Conservation (phyloP, 2,113 vertebrate genomes). For the Centropus bengalensis region DNA sequence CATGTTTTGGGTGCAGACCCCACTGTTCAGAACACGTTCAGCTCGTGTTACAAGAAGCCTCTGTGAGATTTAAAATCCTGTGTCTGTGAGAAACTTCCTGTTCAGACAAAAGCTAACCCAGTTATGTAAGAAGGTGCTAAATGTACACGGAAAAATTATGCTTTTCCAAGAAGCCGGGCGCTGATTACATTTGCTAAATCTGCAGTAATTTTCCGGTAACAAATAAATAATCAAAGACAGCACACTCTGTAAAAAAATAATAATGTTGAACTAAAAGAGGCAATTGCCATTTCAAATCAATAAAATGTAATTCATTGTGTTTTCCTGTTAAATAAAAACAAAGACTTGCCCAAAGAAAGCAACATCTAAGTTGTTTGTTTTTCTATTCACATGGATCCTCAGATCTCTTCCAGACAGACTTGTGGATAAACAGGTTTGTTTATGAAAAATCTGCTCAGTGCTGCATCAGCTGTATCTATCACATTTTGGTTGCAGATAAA, state of each 20-base stretch:
- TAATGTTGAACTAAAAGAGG: conserved; percentile 34
- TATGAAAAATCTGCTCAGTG: conserved; percentile 36
- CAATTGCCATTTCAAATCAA: conserved; percentile 57
- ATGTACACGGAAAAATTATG: conserved; percentile 25
- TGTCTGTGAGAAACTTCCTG: conserved; percentile 11
- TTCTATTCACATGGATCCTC: background rate
- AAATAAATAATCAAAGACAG: conserved; percentile 52
- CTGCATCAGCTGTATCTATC: background rate
- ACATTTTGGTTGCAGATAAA: background rate
- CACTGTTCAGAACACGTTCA: background rate
- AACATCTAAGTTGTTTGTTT: conserved; percentile 19
- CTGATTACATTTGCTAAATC: conserved; percentile 47
- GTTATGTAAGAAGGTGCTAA: conserved; percentile 65
- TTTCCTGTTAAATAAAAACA: conserved; percentile 40
- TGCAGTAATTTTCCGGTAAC: conserved; percentile 52
- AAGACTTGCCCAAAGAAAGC: conserved; percentile 26
- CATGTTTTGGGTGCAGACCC: background rate
- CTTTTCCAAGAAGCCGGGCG: conserved; percentile 46
- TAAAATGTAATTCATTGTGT: conserved; percentile 29
- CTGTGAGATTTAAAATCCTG: conserved; percentile 23
- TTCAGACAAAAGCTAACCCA: conserved; percentile 59
- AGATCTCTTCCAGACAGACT: conserved; percentile 4
- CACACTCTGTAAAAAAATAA: conserved; percentile 46
- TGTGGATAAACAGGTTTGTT: conserved; percentile 51
- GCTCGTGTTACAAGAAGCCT: background rate